Evolutionary conservation across 2,888 invertebrate genomes (phyloP).

Genomic region (Xanthostigma xanthostigma): DNA sequence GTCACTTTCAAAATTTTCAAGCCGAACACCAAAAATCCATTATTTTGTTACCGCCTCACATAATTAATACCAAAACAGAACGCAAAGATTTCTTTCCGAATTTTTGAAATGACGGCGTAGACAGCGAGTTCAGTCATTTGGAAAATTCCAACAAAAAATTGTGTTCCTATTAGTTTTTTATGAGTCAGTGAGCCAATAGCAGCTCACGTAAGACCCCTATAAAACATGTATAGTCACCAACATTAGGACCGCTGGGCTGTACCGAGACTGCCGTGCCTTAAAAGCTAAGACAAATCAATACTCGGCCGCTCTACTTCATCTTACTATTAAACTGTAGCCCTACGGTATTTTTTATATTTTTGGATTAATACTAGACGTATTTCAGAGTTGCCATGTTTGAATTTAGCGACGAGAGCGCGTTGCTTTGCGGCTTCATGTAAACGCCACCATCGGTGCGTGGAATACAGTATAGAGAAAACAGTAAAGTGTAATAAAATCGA

Average conservation of each 20-base stretch:
- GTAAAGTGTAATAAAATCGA: too few relatives aligned
- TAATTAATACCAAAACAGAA: slow-evolving; percentile 9
- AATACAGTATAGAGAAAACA: too few relatives aligned
- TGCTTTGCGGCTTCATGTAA: too few relatives aligned
- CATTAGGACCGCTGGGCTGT: slow-evolving; percentile 18
- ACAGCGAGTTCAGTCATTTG: slow-evolving; percentile 39
- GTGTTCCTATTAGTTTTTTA: slow-evolving; percentile 30
- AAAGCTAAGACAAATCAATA: slow-evolving; percentile 29
- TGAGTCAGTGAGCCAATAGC: slow-evolving; percentile 33
- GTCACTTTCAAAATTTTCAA: slow-evolving; percentile 3
- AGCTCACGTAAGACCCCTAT: slow-evolving; percentile 32
- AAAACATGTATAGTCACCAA: slow-evolving; percentile 29
- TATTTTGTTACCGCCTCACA: slow-evolving; percentile 3
- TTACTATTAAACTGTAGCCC: too few relatives aligned
- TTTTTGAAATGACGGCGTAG: slow-evolving; percentile 26
- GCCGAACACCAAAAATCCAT: slow-evolving; percentile 1
- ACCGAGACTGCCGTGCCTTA: slow-evolving; percentile 32
- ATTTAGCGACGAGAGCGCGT: too few relatives aligned
- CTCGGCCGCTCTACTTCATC: slow-evolving; percentile 12
- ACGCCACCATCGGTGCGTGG: too few relatives aligned
- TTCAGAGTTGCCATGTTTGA: too few relatives aligned
- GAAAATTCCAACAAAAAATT: slow-evolving; percentile 43
- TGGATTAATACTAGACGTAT: too few relatives aligned
- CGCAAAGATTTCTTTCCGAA: slow-evolving; percentile 23
- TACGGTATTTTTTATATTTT: too few relatives aligned